Evolutionary conservation across 2,113 vertebrate species (phyloP).

Genomic region (Siniperca chuatsi): DNA sequence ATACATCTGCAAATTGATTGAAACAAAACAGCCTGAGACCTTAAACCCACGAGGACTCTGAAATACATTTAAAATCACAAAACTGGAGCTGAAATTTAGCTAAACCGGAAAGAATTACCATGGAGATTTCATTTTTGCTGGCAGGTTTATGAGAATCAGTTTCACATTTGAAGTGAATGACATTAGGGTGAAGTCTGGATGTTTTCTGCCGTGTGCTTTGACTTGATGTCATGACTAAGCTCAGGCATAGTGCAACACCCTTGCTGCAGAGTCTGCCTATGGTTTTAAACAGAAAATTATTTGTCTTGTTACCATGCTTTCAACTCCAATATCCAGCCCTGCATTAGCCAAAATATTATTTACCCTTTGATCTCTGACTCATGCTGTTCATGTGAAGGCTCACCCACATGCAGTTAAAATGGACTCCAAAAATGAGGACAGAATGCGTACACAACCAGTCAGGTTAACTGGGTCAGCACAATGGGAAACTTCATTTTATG

Average conservation of each 20-base stretch:
- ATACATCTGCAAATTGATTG: background rate
- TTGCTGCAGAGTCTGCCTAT: constrained; percentile 16
- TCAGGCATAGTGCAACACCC: constrained; percentile 1
- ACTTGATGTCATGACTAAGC: constrained; percentile 19
- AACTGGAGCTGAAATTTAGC: background rate
- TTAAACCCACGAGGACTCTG: background rate
- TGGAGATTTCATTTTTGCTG: background rate
- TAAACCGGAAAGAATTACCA: background rate
- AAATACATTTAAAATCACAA: background rate
- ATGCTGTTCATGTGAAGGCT: constrained; percentile 45
- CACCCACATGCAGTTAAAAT: constrained; percentile 57
- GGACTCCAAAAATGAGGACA: constrained; percentile 21
- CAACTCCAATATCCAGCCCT: constrained; percentile 46
- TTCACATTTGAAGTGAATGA: background rate
- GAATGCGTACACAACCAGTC: background rate
- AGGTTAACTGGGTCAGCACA: background rate
- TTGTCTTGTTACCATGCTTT: constrained; percentile 60
- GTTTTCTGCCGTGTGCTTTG: constrained; percentile 30
- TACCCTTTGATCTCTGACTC: constrained; percentile 64
- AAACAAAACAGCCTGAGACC: background rate
- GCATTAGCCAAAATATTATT: constrained; percentile 52
- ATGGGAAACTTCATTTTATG: background rate
- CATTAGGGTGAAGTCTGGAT: background rate
- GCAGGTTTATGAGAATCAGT: background rate
- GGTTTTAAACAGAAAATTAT: constrained; percentile 43